Evolutionary conservation across 2,888 invertebrate genomes (phyloP).

Genomic region (Stenodera caucasica): DNA sequence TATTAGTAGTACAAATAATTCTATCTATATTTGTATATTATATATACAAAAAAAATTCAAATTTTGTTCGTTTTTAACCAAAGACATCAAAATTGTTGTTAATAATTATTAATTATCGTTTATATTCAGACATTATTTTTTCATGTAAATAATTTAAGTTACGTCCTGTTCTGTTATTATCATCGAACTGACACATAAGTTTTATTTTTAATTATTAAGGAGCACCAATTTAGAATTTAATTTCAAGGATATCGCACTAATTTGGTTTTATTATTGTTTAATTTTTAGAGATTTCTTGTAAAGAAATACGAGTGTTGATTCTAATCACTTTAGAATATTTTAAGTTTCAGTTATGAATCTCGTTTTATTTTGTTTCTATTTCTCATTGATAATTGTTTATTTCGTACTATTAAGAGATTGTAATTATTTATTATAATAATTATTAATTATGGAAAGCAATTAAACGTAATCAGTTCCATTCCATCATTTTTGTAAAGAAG

Average conservation of each 20-base stretch:
- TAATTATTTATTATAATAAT: background rate
- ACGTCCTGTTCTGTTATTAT: background rate
- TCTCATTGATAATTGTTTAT: background rate
- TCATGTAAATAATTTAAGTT: background rate
- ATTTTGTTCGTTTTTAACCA: background rate
- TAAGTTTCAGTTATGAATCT: slow-evolving; percentile 13
- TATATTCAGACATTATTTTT: background rate
- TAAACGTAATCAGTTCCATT: background rate
- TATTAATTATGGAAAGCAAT: background rate
- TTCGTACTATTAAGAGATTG: background rate
- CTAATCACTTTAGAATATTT: slow-evolving; percentile 35
- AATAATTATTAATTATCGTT: background rate
- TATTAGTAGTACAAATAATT: background rate
- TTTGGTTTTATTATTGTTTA: slow-evolving; percentile 15
- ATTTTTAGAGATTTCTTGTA: background rate
- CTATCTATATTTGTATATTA: background rate
- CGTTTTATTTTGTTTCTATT: slow-evolving; percentile 8
- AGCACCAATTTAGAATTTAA: slow-evolving; percentile 29
- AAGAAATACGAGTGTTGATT: slow-evolving; percentile 34
- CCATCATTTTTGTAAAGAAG: background rate
- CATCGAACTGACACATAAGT: background rate
- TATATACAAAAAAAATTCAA: background rate
- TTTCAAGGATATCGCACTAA: slow-evolving; percentile 24
- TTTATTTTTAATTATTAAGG: slow-evolving; percentile 17
- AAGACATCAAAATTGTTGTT: background rate